These are phyloP conservation scores for Eubasilissa regina DNA, from an alignment of 1,140 invertebrate species.

Conservation along the genomic window DNA sequence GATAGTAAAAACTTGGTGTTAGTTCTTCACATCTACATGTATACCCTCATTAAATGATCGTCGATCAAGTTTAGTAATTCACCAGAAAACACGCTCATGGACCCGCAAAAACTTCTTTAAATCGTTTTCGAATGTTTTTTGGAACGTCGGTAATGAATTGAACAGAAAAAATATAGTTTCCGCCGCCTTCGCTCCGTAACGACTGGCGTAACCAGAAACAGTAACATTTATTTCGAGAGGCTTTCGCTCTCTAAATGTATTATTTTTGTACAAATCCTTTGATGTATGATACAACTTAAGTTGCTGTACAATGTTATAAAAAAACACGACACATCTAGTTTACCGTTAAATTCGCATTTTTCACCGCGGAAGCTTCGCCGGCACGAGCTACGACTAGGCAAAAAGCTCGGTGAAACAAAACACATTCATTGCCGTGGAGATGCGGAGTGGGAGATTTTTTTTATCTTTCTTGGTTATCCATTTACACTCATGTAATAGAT, in stretches of 20 bases:
- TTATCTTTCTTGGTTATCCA: slow-evolving; percentile 9
- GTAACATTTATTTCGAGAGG: neutral
- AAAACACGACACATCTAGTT: slow-evolving; percentile 25
- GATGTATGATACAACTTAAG: slow-evolving; percentile 34
- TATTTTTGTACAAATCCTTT: slow-evolving; percentile 23
- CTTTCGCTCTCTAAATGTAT: neutral
- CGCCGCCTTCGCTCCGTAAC: too few relatives aligned
- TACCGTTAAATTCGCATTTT: slow-evolving; percentile 36
- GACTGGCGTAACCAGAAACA: neutral
- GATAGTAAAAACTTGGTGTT: too few relatives aligned
- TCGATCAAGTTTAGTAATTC: too few relatives aligned
- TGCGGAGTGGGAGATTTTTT: neutral
- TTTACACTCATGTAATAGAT: slow-evolving; percentile 20
- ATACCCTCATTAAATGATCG: too few relatives aligned
- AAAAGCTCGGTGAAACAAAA: slow-evolving; percentile 26
- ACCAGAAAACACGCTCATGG: too few relatives aligned
- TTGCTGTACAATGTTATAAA: slow-evolving; percentile 29
- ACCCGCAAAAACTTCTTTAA: too few relatives aligned
- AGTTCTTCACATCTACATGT: too few relatives aligned
- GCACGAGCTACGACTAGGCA: slow-evolving; percentile 15
- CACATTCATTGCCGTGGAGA: neutral
- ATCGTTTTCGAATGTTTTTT: too few relatives aligned
- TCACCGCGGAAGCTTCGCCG: slow-evolving; percentile 20
- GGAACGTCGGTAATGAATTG: too few relatives aligned
- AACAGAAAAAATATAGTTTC: too few relatives aligned